Percentiles rank a stretch among this genome's conserved stretches.
phyloP scores from a whole-genome alignment of 2,113 vertebrate species.

The Oncorhynchus kisutch region DNA sequence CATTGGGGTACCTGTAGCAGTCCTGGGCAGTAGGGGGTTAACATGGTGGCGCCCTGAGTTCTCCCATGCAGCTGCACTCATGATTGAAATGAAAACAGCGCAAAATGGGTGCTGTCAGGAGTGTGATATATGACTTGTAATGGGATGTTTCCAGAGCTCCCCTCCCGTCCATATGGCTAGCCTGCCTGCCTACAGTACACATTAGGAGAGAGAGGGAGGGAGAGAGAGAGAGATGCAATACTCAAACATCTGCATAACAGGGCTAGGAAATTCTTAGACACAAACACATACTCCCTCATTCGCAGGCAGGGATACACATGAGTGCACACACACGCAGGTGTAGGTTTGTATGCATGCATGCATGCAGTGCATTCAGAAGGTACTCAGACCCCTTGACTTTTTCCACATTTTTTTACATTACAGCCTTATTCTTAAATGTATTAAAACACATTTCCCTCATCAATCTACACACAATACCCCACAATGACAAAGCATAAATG shows the following conservation, averaged over 20 bases:
- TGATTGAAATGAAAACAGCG: conserved; percentile 93
- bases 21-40: background rate
- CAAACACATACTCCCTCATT: background rate
- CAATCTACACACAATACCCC: too few species aligned
- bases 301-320: background rate
- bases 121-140: conserved; percentile 89
- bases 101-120: conserved; percentile 71
- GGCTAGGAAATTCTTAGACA: conserved; percentile 33
- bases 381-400: too few species aligned
- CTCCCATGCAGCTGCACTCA: conserved; percentile 84
- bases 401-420: too few species aligned
- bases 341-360: background rate
- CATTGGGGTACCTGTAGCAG: background rate
- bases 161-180: conserved; percentile 85
- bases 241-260: conserved; percentile 80
- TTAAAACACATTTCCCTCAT: too few species aligned
- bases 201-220: conserved; percentile 57
- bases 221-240: conserved; percentile 43
- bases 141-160: conserved; percentile 87
- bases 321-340: background rate
- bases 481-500: too few species aligned
- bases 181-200: conserved; percentile 76
- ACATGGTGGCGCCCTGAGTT: background rate
- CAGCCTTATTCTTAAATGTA: too few species aligned
- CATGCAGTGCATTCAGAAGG: background rate